Evolutionary conservation across 2,113 vertebrate species (phyloP).

Genomic region (Oxygymnocypris stewartii): DNA sequence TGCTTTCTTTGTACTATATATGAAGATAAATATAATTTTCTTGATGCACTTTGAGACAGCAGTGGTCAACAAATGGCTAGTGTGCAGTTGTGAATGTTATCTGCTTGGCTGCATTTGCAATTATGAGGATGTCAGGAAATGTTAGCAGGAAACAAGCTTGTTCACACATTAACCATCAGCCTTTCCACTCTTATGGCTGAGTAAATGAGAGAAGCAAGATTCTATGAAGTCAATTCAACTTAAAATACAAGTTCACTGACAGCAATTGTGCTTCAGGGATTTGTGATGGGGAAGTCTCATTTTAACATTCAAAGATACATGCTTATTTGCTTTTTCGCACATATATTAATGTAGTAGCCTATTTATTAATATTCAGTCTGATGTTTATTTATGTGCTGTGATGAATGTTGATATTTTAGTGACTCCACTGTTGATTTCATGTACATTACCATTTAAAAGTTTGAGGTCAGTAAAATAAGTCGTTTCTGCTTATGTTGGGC

Average conservation of each 20-base stretch:
- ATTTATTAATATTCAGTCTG: background rate
- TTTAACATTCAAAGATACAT: background rate
- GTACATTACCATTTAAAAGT: background rate
- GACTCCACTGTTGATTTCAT: background rate
- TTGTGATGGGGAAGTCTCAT: background rate
- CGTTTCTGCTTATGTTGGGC: background rate
- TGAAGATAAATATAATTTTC: background rate
- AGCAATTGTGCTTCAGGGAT: background rate
- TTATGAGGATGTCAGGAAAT: conserved; percentile 23
- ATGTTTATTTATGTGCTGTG: background rate
- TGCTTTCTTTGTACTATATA: background rate
- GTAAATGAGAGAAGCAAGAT: background rate
- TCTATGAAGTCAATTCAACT: background rate
- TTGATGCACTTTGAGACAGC: background rate
- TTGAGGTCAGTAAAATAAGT: background rate
- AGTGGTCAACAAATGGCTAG: conserved; percentile 6
- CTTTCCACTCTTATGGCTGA: background rate
- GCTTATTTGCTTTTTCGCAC: background rate
- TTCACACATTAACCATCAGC: conserved; percentile 16
- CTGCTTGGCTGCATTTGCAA: conserved; percentile 24
- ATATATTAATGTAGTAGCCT: background rate
- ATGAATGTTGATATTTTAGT: background rate
- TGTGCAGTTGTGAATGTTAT: background rate
- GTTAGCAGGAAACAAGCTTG: background rate
- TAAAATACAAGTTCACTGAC: background rate